These are phyloP conservation scores for Gonioctena quinquepunctata DNA, from an alignment of 1,140 invertebrate genomes.

Conservation along the genomic window DNA sequence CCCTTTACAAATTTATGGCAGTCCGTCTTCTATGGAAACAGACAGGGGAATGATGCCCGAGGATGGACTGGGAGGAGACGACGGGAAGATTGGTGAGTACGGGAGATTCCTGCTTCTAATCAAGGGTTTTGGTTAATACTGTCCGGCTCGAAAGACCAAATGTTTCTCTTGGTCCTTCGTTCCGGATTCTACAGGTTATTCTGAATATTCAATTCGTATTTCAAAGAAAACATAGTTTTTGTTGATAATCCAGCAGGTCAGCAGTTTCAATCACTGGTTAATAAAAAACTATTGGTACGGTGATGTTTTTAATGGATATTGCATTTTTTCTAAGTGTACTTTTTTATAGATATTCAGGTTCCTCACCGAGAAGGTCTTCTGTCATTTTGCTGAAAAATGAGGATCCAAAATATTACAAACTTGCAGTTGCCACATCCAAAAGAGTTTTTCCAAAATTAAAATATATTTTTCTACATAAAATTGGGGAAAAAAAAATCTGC, in stretches of 20 bases:
- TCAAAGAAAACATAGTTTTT: neutral
- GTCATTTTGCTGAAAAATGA: too few relatives aligned
- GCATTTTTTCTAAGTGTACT: too few relatives aligned
- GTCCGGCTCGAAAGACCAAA: neutral
- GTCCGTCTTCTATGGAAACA: neutral
- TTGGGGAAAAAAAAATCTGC: neutral
- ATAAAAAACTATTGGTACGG: too few relatives aligned
- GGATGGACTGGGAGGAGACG: conserved; percentile 1
- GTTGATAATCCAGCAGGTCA: too few relatives aligned
- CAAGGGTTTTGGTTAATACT: neutral
- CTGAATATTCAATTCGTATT: neutral
- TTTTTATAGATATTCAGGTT: too few relatives aligned
- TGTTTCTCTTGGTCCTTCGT: neutral
- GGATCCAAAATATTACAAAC: too few relatives aligned
- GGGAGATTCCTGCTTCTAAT: neutral
- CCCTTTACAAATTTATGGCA: neutral
- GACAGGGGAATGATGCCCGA: neutral
- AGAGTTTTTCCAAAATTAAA: neutral
- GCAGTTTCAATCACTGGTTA: too few relatives aligned
- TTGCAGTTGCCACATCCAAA: too few relatives aligned
- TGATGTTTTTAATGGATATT: too few relatives aligned
- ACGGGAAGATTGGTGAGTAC: conserved; percentile 6
- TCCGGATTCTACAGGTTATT: neutral
- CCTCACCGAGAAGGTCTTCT: too few relatives aligned
- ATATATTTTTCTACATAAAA: neutral